Conservation (phyloP, 2,797 vertebrate genomes). For the Myoxocephalus aenaeus region DNA sequence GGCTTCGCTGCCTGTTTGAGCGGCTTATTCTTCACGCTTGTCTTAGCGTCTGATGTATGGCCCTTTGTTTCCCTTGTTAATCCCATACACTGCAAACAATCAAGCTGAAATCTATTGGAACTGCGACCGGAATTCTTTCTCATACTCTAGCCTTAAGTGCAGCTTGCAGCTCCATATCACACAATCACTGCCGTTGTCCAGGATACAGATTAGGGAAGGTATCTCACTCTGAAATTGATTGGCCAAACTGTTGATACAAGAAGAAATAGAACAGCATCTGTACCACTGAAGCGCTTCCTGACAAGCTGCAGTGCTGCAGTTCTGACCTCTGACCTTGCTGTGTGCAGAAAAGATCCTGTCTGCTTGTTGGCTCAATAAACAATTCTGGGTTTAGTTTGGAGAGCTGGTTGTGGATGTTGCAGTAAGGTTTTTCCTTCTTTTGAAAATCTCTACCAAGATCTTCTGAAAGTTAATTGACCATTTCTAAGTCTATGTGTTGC, state of each 20-base stretch:
- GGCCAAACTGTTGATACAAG: not conserved
- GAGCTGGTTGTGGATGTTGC: not conserved
- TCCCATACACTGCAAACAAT: constrained; percentile 21
- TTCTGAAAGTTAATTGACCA: not conserved
- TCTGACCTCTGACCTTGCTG: not conserved
- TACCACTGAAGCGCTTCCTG: not conserved
- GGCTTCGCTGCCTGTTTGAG: constrained; percentile 38
- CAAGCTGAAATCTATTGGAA: constrained; percentile 41
- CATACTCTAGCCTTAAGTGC: constrained; percentile 20
- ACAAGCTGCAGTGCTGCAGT: not conserved
- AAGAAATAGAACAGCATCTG: not conserved
- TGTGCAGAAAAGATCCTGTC: not conserved
- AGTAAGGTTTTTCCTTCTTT: not conserved
- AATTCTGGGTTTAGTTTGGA: not conserved
- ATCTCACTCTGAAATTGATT: not conserved
- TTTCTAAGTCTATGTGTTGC: not conserved
- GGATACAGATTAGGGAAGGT: not conserved
- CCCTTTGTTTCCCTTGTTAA: constrained; percentile 50
- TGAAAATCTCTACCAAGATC: not conserved
- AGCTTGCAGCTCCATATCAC: not conserved
- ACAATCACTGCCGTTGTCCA: not conserved
- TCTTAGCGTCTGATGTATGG: constrained; percentile 50
- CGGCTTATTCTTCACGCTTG: constrained; percentile 54
- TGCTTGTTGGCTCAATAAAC: not conserved
- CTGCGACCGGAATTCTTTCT: constrained; percentile 6